Base-by-base conservation (phyloP, 2,113 vertebrate species). In the Zapus hudsonius region DNA sequence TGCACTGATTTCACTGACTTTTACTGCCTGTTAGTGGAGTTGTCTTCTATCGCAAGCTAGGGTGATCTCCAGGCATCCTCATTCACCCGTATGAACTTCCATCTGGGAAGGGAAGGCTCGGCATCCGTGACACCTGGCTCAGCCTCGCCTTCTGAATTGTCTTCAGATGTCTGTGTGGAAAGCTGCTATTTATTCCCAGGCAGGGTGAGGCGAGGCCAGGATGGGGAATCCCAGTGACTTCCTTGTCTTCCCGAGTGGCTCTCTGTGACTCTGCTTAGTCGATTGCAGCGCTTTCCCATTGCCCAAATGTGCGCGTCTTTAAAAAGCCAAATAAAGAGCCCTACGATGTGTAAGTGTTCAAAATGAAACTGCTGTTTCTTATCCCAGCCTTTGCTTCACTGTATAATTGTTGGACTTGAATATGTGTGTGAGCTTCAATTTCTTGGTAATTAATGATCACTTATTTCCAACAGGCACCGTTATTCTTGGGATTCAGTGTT, bases 281-380 rank as follows among this genome's bases (percentile, higher is more conserved):
- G 47, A 27, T 84, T 91, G 63, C 27, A 42, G 20, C 74, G 31
- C 27, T 23, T 94, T 94, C 84, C 93, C 91, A 38, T 52, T 55
- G 42, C 79, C 78, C 78, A 82, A 92, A 87, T 76, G 82, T 61
- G n/a, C 69, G 36, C n/a, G 40, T 87, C 81, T 96, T 91, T 81
- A 89, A 85, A 95, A 92, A 91, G 84, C 73, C 85, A 94, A 94
- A 95, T 91, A 91, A 89, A 91, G 79, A 79, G 61, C 36, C 22
- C 57, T 52, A 38, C 92, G 90, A 47, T 81, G 76, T 2, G 63
- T 57, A 87, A 91, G 74, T 67, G 36, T 25, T 69, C 70, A 67
- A 61, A 11, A 25, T 2, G 15, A 84, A 79, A 81, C 25, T 84
- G 72, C 22, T 40, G 1, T 78, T 59, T 23, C 57, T 61, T 63